phyloP scores from a whole-genome alignment of 2,113 vertebrate species.

The Okapia johnstoni region DNA sequence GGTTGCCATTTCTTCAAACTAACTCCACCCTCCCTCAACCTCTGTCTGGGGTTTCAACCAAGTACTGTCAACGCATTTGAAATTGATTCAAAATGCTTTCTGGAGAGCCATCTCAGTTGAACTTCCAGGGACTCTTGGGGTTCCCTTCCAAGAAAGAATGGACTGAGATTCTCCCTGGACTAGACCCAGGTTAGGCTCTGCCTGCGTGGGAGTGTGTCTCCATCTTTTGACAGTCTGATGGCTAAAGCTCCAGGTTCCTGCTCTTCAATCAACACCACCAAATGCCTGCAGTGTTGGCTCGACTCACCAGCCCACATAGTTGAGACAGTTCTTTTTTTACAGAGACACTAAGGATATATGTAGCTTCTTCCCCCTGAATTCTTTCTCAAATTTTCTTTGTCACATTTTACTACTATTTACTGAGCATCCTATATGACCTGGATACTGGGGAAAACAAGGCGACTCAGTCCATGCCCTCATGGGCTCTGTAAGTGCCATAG shows the following conservation, averaged over 20 bases:
- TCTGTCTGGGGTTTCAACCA: neutral
- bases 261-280: conserved; percentile 41
- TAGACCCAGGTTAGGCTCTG: conserved; percentile 7
- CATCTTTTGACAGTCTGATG: neutral
- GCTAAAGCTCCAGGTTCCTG: conserved; percentile 3
- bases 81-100: conserved; percentile 29
- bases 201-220: conserved; percentile 26
- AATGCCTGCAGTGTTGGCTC: conserved; percentile 23
- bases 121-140: conserved; percentile 36
- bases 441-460: neutral
- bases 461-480: neutral
- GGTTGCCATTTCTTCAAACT: neutral
- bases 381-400: neutral
- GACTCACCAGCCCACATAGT: neutral
- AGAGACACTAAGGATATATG: conserved; percentile 22
- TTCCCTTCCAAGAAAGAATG: conserved; percentile 46
- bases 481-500: neutral
- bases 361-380: conserved; percentile 36
- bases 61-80: conserved; percentile 31
- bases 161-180: conserved; percentile 25
- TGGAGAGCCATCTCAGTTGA: conserved; percentile 8
- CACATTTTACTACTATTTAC: neutral
- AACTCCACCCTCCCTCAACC: neutral
- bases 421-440: neutral
- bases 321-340: conserved; percentile 40